Evolutionary conservation across 2,888 invertebrate genomes (phyloP), one percentile per base, ranked within the genome.

Genomic region (Poecilobothrus nobilitatus): DNA sequence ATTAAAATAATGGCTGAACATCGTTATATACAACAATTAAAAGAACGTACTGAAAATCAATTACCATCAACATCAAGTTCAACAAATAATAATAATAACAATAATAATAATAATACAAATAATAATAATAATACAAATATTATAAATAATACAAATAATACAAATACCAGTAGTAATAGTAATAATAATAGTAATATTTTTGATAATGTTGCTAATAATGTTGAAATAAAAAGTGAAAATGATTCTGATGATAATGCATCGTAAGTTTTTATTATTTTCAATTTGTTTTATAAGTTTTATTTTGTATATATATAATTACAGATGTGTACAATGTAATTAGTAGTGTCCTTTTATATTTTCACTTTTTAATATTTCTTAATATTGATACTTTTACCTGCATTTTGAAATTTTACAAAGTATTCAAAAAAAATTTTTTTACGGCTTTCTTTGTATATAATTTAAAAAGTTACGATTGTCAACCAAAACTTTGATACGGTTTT

Each of bases 191-290:
- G 15, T 53, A 53, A 53, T 53, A 53, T 12, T 18, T 53, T 53
- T 18, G 18, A 53, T 53, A 53, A 53, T 53, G 18, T 53, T 53
- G 53, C 18, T 12, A 53, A 53, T 53, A 53, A 53, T 63, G 63
- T 63, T 22, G 63, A 33, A 20, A 20, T 65, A 15, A 65, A 65
- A 65, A 34, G 33, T 37, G 65, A 65, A 65, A 65, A 65, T 65
- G 34, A 65, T 20, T 65, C 65, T 20, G 37, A 65, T 65, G 63
- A 63, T 63, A 53, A 53, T 53, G 53, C 12, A 18, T 63, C 63
- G 63, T 63, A 63, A 63, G 63, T 63, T 20, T 63, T 62, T 62
- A 7, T 37, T 37, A 10, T 37, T 37, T 37, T 37, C 7, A 8
- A 10, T 37, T 7, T 53, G n/a, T 18, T 53, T 53, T 18, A 53